These are phyloP conservation scores for Dioctria rufipes DNA, from an alignment of 2,888 invertebrate genomes.

Conservation along the genomic window DNA sequence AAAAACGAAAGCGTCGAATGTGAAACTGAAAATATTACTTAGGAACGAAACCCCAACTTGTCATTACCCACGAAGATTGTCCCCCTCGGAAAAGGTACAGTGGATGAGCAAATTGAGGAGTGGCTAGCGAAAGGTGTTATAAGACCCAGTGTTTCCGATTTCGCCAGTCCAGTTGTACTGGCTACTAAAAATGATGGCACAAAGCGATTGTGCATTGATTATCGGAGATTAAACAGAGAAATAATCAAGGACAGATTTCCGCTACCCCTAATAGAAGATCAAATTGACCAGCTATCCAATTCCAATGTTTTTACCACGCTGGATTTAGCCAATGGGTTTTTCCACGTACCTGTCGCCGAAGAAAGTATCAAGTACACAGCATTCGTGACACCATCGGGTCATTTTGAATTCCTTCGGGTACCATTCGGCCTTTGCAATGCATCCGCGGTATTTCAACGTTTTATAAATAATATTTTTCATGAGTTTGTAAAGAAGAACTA, in stretches of 20 bases:
- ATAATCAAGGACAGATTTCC: conserved; percentile 60
- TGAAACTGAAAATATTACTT: conserved; percentile 11
- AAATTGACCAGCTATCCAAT: conserved; percentile 24
- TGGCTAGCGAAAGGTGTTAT: conserved; percentile 61
- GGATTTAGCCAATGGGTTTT: conserved; percentile 53
- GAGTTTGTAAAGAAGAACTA: neutral
- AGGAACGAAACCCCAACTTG: neutral
- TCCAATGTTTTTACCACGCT: conserved; percentile 43
- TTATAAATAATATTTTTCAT: conserved; percentile 56
- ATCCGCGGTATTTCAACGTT: conserved; percentile 59
- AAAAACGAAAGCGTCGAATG: too few species aligned
- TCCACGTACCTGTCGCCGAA: conserved; percentile 43
- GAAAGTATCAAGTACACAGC: conserved; percentile 57
- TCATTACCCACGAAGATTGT: neutral
- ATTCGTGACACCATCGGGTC: conserved; percentile 63
- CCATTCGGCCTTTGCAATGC: conserved; percentile 56
- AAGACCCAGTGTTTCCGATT: conserved; percentile 63
- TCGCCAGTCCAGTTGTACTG: conserved; percentile 62
- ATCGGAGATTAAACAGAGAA: conserved; percentile 62
- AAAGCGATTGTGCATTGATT: conserved; percentile 62
- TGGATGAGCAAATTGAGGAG: conserved; percentile 58
- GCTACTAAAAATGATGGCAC: too few species aligned
- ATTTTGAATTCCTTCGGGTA: conserved; percentile 63
- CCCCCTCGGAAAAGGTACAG: neutral
- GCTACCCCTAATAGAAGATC: conserved; percentile 62